Conservation (phyloP, 2,797 vertebrate species). For the Gymnopithys bicolor region DNA sequence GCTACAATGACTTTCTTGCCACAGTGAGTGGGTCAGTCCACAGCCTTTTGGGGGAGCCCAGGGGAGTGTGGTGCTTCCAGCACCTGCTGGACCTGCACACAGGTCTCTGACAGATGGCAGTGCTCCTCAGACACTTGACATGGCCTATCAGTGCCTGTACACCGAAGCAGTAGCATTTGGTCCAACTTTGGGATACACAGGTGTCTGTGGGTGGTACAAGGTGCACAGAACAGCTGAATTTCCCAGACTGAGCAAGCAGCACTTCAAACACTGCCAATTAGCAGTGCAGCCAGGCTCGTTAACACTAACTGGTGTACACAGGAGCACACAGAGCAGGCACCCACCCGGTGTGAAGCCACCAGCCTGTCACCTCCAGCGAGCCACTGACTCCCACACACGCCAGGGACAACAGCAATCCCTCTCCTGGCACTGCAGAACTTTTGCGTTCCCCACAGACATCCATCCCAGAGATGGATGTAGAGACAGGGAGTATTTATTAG, state of each 20-base stretch:
- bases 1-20: background rate
- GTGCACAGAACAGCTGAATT: background rate
- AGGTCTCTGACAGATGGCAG: background rate
- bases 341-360: background rate
- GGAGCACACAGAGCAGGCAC: background rate
- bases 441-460: background rate
- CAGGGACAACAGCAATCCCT: background rate
- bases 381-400: background rate
- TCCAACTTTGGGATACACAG: background rate
- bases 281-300: background rate
- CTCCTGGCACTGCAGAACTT: background rate
- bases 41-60: background rate
- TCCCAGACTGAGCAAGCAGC: background rate
- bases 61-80: rapidly evolving
- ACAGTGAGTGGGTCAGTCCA: rapidly evolving
- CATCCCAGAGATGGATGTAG: background rate
- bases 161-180: too few relatives aligned
- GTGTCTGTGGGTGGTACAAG: background rate
- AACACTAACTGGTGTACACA: background rate
- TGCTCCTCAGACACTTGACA: background rate
- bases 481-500: background rate
- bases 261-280: background rate
- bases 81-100: background rate
- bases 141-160: rapidly evolving
- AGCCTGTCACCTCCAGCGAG: background rate